Evolutionary conservation across 1,140 invertebrate genomes (phyloP).

Genomic region (Habropoda laboriosa): DNA sequence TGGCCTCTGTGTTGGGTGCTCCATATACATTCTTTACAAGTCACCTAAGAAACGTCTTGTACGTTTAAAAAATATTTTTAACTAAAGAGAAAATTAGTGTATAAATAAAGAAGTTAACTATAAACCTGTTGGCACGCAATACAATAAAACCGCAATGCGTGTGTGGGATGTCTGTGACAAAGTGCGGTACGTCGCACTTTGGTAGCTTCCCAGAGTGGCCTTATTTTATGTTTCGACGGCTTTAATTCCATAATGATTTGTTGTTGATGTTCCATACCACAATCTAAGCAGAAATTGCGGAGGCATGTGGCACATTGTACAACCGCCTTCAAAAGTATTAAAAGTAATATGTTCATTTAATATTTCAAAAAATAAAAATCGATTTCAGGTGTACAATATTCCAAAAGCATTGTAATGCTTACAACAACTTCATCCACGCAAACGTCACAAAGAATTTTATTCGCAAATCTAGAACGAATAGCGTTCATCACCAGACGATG

Average conservation of each 20-base stretch:
- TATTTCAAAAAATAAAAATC: background rate
- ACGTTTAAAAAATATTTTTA: background rate
- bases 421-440: conserved; percentile 75
- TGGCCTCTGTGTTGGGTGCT: conserved; percentile 74
- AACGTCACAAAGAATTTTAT: conserved; percentile 73
- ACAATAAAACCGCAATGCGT: conserved; percentile 76
- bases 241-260: conserved; percentile 58
- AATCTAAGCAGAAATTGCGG: conserved; percentile 78
- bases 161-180: conserved; percentile 74
- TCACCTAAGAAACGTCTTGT: conserved; percentile 61
- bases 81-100: conserved; percentile 1
- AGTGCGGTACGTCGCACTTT: conserved; percentile 72
- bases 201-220: conserved; percentile 77
- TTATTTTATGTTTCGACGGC: conserved; percentile 69
- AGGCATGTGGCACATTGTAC: conserved; percentile 79
- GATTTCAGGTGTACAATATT: too few species aligned
- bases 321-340: conserved; percentile 69
- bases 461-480: conserved; percentile 69
- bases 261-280: conserved; percentile 75
- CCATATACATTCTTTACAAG: conserved; percentile 78
- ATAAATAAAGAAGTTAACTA: background rate
- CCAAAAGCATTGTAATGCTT: conserved; percentile 32
- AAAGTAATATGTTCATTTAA: conserved; percentile 4
- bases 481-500: conserved; percentile 74
- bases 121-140: conserved; percentile 77